Evolutionary conservation across 2,888 invertebrate species (phyloP).

Genomic region (Cephus rjabovi): DNA sequence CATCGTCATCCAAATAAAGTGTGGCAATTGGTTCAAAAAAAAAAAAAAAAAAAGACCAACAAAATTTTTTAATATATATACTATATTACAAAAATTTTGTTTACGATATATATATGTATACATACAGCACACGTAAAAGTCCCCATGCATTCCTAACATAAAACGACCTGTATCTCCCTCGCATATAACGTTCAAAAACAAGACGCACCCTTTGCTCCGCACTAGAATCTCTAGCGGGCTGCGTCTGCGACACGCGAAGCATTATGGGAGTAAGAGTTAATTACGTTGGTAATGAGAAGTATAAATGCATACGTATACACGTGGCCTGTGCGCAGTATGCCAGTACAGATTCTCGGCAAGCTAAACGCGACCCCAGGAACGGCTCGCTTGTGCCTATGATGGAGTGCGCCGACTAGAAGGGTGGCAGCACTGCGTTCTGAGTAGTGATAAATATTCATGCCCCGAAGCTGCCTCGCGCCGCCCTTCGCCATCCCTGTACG

Average conservation of each 20-base stretch:
- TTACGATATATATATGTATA: too few relatives aligned
- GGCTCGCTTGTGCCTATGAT: conserved; percentile 3
- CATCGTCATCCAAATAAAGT: background rate
- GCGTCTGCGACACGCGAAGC: background rate
- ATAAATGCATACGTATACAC: conserved; percentile 38
- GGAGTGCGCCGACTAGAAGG: conserved; percentile 30
- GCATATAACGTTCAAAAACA: background rate
- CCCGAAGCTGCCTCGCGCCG: conserved; percentile 5
- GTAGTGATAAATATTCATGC: conserved; percentile 44
- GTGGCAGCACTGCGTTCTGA: conserved; percentile 13
- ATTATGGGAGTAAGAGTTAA: conserved; percentile 32
- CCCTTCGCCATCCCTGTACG: background rate
- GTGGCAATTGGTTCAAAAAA: background rate
- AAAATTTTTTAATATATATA: too few relatives aligned
- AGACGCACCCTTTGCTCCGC: background rate
- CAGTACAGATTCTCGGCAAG: background rate
- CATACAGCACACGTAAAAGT: too few relatives aligned
- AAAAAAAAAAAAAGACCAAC: background rate
- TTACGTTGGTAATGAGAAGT: conserved; percentile 43
- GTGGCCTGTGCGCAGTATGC: conserved; percentile 10
- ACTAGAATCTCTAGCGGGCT: background rate
- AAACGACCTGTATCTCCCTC: too few relatives aligned
- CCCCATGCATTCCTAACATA: too few relatives aligned
- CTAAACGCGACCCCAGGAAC: background rate
- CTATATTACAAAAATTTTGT: too few relatives aligned